Base-by-base conservation (phyloP, 2,113 vertebrate species). In the Paedocypris sp. region DNA sequence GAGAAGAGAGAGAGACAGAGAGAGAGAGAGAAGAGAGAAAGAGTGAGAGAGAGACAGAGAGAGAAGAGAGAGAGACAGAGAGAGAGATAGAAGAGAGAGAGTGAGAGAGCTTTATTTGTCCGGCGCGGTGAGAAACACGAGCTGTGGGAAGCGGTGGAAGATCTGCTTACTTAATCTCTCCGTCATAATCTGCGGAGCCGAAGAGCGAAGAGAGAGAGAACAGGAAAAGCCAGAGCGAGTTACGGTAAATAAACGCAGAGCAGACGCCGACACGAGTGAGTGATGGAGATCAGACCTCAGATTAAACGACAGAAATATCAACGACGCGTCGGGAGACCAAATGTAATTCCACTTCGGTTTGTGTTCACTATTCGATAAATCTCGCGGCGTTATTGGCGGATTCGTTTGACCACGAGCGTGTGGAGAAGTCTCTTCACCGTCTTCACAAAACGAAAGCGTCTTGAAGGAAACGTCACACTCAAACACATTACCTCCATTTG, bases 181-280 rank as follows among this genome's bases (percentile, higher is more conserved):
- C 90, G 84, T 91, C 86, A 80, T 92, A 93, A 88, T 93, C 90
- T 87, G 92, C 89, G 89, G 89, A 90, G 90, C 89, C 94, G 89
- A 83, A 87, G 81, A 81, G 82, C 81, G 81, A 79, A 11, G 85
- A 79, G 86, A 83, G 80, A 83, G n/a, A n/a, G 79, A 84, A 85
- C 63, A 81, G 78, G 73, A 87, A 85, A 84, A 85, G 85, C 83
- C 80, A 88, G 77, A 80, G 19, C 80, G 79, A 67, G 7, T 77
- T 72, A 73, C 35, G 74, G 72, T 73, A 79, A 61, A 69, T 56
- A 72, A 56, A 53, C 70, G 2, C 13, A 52, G n/a, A 52, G 20
- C 12, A 43, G 9, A 25, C 11, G 7, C 4, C 4, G 7, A 13
- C 18, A 5, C 10, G 23, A 77, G n/a, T n/a, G n/a, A 73, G 45